Evolutionary conservation across 2,888 invertebrate genomes (phyloP).

Genomic region (Thecocarcelia acutangulata): DNA sequence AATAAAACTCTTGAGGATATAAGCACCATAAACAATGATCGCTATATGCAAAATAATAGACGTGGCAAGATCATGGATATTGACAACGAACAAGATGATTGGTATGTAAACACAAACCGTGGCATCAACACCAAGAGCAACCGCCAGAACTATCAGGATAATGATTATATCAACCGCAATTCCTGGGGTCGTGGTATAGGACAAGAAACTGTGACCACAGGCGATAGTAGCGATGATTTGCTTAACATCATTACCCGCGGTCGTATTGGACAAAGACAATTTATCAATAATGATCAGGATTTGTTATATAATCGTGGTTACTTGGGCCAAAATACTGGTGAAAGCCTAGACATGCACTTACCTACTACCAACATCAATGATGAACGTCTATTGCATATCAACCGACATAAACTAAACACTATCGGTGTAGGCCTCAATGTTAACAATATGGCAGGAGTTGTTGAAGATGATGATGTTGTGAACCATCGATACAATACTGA

Average conservation of each 20-base stretch:
- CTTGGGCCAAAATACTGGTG: slow-evolving; percentile 6
- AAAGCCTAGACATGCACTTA: slow-evolving; percentile 29
- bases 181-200: not conserved
- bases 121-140: not conserved
- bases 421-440: slow-evolving; percentile 64
- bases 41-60: slow-evolving; percentile 10
- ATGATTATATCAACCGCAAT: slow-evolving; percentile 1
- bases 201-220: not conserved
- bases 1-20: not conserved
- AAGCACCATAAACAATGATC: not conserved
- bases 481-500: slow-evolving; percentile 63
- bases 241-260: slow-evolving; percentile 17
- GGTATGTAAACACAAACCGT: not conserved
- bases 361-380: slow-evolving; percentile 70
- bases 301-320: not conserved
- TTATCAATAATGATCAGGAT: slow-evolving; percentile 15
- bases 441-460: slow-evolving; percentile 19
- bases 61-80: not conserved
- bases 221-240: slow-evolving; percentile 14
- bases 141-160: not conserved
- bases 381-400: slow-evolving; percentile 72
- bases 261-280: slow-evolving; percentile 10
- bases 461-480: slow-evolving; percentile 58
- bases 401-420: slow-evolving; percentile 70
- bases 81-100: slow-evolving; percentile 29